Evolutionary conservation across 2,888 invertebrate genomes (phyloP).

Genomic region (Bedellia somnulentella): DNA sequence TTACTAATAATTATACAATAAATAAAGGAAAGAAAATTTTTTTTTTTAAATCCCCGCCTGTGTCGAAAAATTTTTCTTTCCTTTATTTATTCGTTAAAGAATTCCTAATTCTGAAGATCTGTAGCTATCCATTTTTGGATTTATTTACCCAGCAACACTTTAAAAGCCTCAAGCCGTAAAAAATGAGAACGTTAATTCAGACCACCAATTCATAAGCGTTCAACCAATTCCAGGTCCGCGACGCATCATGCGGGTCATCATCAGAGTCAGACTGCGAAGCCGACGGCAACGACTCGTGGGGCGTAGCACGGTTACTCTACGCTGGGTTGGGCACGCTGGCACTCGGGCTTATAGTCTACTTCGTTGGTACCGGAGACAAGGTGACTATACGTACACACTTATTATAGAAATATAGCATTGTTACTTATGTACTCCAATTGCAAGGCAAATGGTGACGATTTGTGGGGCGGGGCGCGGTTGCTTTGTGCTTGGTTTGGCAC

Average conservation of each 20-base stretch:
- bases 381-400: no score
- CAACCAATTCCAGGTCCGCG: slow-evolving; percentile 84
- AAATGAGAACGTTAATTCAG: no score
- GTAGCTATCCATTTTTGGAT: no score
- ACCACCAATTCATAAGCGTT: no score
- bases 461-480: slow-evolving; percentile 81
- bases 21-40: no score
- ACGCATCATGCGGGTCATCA: slow-evolving; percentile 78
- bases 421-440: slow-evolving; percentile 31
- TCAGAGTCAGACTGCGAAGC: slow-evolving; percentile 67
- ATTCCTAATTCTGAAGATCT: no score
- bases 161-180: no score
- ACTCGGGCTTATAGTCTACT: slow-evolving; percentile 83
- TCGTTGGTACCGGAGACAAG: slow-evolving; percentile 89
- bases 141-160: no score
- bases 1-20: no score
- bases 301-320: slow-evolving; percentile 82
- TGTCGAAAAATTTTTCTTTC: no score
- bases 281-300: slow-evolving; percentile 74
- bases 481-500: slow-evolving; percentile 84
- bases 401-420: slow-evolving; percentile 4
- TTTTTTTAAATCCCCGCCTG: no score
- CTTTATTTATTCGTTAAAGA: no score
- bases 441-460: slow-evolving; percentile 71
- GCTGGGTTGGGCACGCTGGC: slow-evolving; percentile 83